Evolutionary conservation across 2,797 vertebrate genomes (phyloP).

Genomic region (Muraenolepis orangiensis): DNA sequence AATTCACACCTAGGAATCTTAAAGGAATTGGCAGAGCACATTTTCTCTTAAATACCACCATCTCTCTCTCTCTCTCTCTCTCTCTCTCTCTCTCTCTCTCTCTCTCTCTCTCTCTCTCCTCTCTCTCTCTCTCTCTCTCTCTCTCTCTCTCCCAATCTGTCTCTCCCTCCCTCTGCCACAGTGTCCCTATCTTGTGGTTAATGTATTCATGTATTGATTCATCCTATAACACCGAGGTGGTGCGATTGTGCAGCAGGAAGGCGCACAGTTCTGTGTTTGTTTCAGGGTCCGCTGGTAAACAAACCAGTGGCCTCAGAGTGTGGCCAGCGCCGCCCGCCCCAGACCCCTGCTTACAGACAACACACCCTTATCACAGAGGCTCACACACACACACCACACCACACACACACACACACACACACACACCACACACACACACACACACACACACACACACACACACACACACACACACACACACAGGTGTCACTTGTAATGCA

Average conservation of each 20-base stretch:
- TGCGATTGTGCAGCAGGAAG: not conserved
- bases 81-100: not conserved
- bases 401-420: too few relatives aligned
- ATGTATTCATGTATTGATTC: not conserved
- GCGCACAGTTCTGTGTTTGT: not conserved
- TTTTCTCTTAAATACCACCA: not conserved
- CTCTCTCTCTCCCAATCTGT: not conserved
- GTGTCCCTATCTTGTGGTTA: not conserved
- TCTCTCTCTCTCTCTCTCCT: not conserved
- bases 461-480: too few relatives aligned
- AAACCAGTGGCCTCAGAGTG: not conserved
- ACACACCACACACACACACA: too few relatives aligned
- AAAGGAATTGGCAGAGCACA: not conserved
- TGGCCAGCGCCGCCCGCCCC: not conserved
- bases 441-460: too few relatives aligned
- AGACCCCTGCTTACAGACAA: not conserved
- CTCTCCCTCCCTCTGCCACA: not conserved
- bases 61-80: not conserved
- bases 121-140: not conserved
- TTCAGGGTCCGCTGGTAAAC: not conserved
- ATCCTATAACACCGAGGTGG: not conserved
- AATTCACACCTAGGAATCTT: not conserved
- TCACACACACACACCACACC: too few relatives aligned
- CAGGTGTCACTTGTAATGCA: too few relatives aligned
- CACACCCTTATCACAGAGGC: too few relatives aligned